Evolutionary conservation across 2,113 vertebrate species (phyloP).

Genomic region (Cacatua alba): DNA sequence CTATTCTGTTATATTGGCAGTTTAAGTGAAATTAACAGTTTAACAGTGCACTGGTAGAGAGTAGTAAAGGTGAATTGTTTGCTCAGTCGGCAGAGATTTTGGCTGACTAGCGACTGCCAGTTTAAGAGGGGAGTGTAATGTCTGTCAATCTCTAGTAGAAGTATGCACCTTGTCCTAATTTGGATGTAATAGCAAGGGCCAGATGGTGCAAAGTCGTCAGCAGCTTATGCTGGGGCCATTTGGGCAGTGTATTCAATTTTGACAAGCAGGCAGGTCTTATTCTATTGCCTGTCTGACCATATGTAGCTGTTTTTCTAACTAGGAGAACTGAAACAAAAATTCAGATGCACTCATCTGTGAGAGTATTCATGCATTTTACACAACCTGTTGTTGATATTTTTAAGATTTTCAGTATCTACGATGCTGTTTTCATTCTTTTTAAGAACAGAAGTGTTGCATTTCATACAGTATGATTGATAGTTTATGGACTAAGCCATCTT

Average conservation of each 20-base stretch:
- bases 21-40: background rate
- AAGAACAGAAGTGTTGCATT: background rate
- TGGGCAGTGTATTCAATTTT: background rate
- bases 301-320: conserved; percentile 14
- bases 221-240: background rate
- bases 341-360: background rate
- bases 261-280: background rate
- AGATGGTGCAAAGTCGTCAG: background rate
- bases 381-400: background rate
- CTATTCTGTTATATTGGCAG: background rate
- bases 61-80: background rate
- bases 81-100: background rate
- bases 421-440: background rate
- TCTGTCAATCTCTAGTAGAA: background rate
- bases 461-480: background rate
- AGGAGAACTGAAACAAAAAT: background rate
- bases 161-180: background rate
- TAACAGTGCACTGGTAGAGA: background rate
- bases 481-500: background rate
- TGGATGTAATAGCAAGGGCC: accelerated
- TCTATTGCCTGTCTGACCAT: background rate
- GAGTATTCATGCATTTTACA: background rate
- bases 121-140: background rate
- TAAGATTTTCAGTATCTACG: background rate
- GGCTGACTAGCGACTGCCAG: background rate